Evolutionary conservation across 2,113 vertebrate genomes (phyloP), one percentile per base, ranked within the genome.

Genomic region (Herpailurus yagouaroundi): DNA sequence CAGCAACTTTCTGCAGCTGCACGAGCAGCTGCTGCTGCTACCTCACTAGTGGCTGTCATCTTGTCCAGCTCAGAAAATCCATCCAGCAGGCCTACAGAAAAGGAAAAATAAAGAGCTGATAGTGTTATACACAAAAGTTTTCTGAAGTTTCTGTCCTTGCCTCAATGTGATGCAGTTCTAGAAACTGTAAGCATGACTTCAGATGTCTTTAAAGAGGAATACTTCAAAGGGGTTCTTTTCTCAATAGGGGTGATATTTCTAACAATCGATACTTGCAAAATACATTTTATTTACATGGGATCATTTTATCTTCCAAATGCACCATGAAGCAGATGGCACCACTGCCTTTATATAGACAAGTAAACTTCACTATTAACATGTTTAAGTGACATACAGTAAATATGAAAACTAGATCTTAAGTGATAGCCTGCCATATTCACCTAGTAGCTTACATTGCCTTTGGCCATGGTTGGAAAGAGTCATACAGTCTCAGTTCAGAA

Each of bases 1-100:
- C 98, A 98, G 97, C 98, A 97, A 92, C 95, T 97, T 97, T 95
- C 85, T 45, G 79, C 98, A 98, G 98, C 97, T 98, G 98, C 94
- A 66, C 9, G 38, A 89, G 90, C 98, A 98, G 96, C 97, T 98
- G 97, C 71, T 64, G 23, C 27, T 74, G 90, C 97, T 94, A 33
- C 74, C 87, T 88, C 57, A 66, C 80, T 57, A 82, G 82, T 81
- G 92, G 74, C 87, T 96, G 96, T 96, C 92, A 96, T 96, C 89
- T 94, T 64, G 89, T 96, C 94, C 97, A 95, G 94, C 64, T 82
- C 85, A 57, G 66, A 95, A 98, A 97, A 95, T 38, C 83, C 73
- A 57, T 66, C 48, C 73, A 73, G 38, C 21, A n/a, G 71, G 52
- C 55, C 36, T 60, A 71, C 38, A 57, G 71, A 66, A 85, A 85